Evolutionary conservation across 2,888 invertebrate genomes (phyloP), one percentile per base, ranked within the genome.

Genomic region (Cheilosia variabilis): DNA sequence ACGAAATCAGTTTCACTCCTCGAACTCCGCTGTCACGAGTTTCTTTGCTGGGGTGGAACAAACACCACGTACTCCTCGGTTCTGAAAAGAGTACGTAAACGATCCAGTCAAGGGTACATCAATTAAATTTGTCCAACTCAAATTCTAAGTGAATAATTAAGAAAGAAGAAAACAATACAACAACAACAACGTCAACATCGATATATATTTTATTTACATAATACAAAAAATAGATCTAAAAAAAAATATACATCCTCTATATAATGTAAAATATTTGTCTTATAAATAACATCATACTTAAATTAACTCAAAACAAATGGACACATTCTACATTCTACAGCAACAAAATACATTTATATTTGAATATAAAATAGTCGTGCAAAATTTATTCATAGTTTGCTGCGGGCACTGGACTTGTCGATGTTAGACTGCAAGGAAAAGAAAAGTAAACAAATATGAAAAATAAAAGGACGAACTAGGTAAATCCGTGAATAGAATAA

Each of bases 61-160:
- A 90, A 91, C 76, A 91, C 90, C 63, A 91, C 88, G 78, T 90
- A 91, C 82, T 91, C 91, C 88, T 91, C 91, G 75, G 91, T 91
- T 81, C 91, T 91, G 89, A 52, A 89, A 89, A 41, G 58, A 87
- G 81, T 50, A 83, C 45, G 27, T 24, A 7, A 58, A 37, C 31
- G 43, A 37, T 17, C 34, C 71, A 13, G 4, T 37, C 37, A 37
- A 4, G 4, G 13, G 4, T 10, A 34, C 3, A 13, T 37, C 13
- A 37, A 10, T 22, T 37, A 4, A 4, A 9, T 15, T 22, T 22
- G 53, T 55, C 13, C 27, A 41, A 53, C 45, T 57, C 19, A 52
- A 47, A 66, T 37, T 13, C 4, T 0, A 37, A 37, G 13, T 37
- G 13, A 57, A 37, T 47, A 55, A 55, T n/a, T 9, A 31, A 47